Percentiles rank a stretch among this genome's conserved stretches.
These are phyloP conservation scores for Caenorhabditis panamensis DNA, from an alignment of 2,888 invertebrate species.

Conservation along the genomic window DNA sequence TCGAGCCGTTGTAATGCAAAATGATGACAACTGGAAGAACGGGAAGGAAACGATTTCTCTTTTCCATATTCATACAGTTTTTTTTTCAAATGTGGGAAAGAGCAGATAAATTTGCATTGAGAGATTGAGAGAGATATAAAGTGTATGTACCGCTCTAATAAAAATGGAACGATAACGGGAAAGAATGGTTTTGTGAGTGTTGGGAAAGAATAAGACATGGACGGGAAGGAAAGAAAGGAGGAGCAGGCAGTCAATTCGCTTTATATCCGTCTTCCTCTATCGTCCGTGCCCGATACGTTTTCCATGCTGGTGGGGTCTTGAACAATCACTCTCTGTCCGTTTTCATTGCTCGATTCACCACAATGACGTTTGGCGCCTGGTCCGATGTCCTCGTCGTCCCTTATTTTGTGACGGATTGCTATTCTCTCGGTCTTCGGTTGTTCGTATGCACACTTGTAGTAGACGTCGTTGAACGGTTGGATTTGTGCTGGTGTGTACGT, in stretches of 20 bases:
- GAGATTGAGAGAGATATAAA: too few species aligned
- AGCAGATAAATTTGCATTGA: too few species aligned
- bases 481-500: conserved; percentile 8
- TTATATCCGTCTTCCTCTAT: neutral
- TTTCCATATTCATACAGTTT: conserved; percentile 41
- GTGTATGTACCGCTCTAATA: too few species aligned
- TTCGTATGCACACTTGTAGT: conserved; percentile 46
- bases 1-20: conserved; percentile 25
- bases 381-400: conserved; percentile 24
- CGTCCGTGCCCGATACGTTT: neutral
- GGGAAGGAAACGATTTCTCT: conserved; percentile 40
- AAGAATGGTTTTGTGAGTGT: conserved; percentile 2
- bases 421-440: conserved; percentile 21
- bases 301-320: neutral
- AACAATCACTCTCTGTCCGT: conserved; percentile 10
- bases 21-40: conserved; percentile 31
- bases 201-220: neutral
- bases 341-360: conserved; percentile 8
- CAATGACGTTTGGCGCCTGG: conserved; percentile 42
- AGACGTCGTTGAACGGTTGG: conserved; percentile 20
- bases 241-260: conserved; percentile 5
- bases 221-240: neutral
- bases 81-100: conserved; percentile 28
- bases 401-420: conserved; percentile 40
- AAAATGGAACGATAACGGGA: neutral